Conservation (phyloP, 2,797 vertebrate genomes). For the Simalia tracyae region DNA sequence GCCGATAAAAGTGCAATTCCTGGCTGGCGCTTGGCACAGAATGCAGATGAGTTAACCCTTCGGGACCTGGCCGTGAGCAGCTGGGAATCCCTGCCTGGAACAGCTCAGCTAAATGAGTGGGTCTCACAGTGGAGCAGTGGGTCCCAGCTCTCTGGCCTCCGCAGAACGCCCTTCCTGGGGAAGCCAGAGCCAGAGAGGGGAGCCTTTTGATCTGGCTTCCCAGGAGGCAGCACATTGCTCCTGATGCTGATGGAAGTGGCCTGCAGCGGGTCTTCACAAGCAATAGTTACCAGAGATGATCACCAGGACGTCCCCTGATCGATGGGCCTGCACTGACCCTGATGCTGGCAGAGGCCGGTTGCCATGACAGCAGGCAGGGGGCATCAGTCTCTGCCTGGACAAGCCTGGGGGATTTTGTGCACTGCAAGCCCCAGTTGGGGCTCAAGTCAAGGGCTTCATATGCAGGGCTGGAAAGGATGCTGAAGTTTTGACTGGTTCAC, state of each 20-base stretch:
- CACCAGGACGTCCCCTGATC: background rate
- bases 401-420: background rate
- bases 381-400: conserved; percentile 18
- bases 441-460: background rate
- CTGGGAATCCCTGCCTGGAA: conserved; percentile 3
- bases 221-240: background rate
- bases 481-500: background rate
- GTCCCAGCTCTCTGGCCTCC: background rate
- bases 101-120: background rate
- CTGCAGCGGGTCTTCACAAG: background rate
- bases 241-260: background rate
- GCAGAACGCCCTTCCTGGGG: background rate
- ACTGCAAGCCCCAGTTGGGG: background rate
- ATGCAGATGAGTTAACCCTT: conserved; percentile 66
- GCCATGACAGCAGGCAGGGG: conserved; percentile 26
- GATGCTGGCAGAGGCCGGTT: conserved; percentile 7
- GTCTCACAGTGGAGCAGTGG: too few relatives aligned
- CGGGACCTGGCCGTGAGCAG: background rate
- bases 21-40: conserved; percentile 55
- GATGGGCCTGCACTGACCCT: conserved; percentile 1
- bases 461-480: background rate
- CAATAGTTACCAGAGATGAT: background rate
- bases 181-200: background rate
- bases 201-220: background rate
- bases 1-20: conserved; percentile 69